These are phyloP conservation scores for Diprion similis DNA, from an alignment of 1,140 invertebrate genomes.

Conservation along the genomic window DNA sequence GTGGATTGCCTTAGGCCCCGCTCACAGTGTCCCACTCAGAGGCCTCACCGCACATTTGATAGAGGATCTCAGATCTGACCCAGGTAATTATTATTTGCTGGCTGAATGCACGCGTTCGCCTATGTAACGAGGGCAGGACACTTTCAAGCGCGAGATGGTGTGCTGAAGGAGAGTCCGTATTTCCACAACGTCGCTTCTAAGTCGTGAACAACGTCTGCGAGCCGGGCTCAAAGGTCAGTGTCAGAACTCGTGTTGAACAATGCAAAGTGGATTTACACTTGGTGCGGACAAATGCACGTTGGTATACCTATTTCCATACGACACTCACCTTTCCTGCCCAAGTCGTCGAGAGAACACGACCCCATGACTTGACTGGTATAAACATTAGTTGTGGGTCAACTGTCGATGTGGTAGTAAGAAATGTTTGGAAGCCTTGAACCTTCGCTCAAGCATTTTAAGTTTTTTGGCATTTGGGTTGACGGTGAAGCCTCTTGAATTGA, in stretches of 20 bases:
- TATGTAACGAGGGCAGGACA: constrained; percentile 2
- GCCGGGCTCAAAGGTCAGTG: background rate
- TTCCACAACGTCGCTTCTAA: too few species aligned
- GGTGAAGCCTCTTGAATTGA: too few species aligned
- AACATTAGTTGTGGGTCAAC: too few species aligned
- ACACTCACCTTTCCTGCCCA: background rate
- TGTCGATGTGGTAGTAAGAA: too few species aligned
- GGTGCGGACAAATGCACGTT: background rate
- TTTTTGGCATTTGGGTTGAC: too few species aligned
- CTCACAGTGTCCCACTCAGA: background rate
- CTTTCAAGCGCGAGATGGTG: background rate
- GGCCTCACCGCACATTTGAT: background rate
- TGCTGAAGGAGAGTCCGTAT: too few species aligned
- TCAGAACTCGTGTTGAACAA: background rate
- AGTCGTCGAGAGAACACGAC: background rate
- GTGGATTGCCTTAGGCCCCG: background rate
- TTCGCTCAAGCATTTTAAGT: too few species aligned
- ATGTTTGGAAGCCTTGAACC: too few species aligned
- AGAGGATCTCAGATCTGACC: background rate
- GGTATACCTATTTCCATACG: background rate
- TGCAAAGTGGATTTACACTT: too few species aligned
- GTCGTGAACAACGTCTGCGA: too few species aligned
- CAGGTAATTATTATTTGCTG: background rate
- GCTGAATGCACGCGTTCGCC: background rate
- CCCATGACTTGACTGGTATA: too few species aligned